A percentile compares a stretch with the other conserved stretches of the same genome.
phyloP scores from a whole-genome alignment of 2,113 vertebrate species.

The Chionomys nivalis region DNA sequence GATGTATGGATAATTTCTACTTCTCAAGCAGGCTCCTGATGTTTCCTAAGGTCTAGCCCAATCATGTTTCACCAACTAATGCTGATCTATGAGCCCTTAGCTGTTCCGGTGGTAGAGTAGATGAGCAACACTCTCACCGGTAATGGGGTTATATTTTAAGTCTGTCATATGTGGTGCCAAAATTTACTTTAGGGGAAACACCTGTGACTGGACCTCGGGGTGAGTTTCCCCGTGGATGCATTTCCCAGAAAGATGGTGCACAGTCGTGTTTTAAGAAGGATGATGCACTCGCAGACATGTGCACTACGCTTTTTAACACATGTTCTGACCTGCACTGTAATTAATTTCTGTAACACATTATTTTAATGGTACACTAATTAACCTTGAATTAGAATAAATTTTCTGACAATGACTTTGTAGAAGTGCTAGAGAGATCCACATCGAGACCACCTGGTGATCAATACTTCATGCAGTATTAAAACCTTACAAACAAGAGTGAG shows the following conservation, averaged over 20 bases:
- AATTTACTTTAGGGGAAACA: constrained; percentile 79
- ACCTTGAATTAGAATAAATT: constrained; percentile 86
- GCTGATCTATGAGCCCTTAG: constrained; percentile 76
- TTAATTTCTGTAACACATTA: constrained; percentile 86
- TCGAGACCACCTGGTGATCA: constrained; percentile 69
- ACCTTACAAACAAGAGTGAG: constrained; percentile 38
- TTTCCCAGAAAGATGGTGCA: constrained; percentile 57
- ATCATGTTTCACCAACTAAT: constrained; percentile 57
- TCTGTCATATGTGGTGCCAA: constrained; percentile 75
- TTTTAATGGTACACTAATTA: constrained; percentile 88
- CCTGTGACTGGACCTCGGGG: constrained; percentile 72
- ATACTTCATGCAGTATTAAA: constrained; percentile 46
- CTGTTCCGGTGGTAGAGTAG: constrained; percentile 70
- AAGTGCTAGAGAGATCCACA: constrained; percentile 75
- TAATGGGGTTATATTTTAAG: constrained; percentile 81
- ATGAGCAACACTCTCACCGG: constrained; percentile 79
- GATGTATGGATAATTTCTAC: constrained; percentile 44
- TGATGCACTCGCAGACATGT: constrained; percentile 68
- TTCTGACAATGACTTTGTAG: constrained; percentile 82
- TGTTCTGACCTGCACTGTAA: constrained; percentile 84
- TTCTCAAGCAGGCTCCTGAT: constrained; percentile 39
- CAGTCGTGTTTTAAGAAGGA: constrained; percentile 72
- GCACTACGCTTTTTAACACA: constrained; percentile 77
- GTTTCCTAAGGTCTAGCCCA: constrained; percentile 64
- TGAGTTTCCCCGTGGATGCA: constrained; percentile 32